These are phyloP conservation scores for Schizopygopsis malacanthus DNA, from an alignment of 2,797 vertebrate genomes.

Conservation along the genomic window DNA sequence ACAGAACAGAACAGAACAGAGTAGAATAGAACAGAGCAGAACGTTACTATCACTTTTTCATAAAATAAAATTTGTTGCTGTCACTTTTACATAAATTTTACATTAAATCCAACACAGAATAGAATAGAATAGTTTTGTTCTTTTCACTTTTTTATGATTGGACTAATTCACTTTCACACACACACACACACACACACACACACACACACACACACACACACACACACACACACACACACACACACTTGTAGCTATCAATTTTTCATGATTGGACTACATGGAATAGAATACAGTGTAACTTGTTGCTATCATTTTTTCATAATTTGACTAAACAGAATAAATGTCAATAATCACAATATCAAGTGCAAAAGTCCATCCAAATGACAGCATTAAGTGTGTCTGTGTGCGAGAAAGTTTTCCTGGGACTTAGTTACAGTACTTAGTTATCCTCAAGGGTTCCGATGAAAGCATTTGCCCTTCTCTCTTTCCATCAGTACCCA, in stretches of 20 bases:
- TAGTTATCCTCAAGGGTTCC: conserved; percentile 6
- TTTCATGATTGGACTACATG: background rate
- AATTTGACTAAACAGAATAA: background rate
- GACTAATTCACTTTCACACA: too few species aligned
- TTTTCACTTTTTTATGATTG: background rate
- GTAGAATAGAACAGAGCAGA: background rate
- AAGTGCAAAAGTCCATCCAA: background rate
- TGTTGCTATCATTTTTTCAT: background rate
- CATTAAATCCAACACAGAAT: background rate
- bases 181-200: too few species aligned
- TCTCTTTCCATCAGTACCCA: background rate
- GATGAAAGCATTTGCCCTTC: background rate
- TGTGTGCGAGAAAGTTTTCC: conserved; percentile 12
- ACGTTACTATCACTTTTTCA: background rate
- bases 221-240: too few species aligned
- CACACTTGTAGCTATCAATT: background rate
- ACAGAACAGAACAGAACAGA: background rate
- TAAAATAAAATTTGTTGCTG: too few species aligned
- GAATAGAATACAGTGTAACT: background rate
- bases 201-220: too few species aligned
- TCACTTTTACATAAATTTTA: too few species aligned
- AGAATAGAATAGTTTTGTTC: background rate
- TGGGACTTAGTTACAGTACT: background rate
- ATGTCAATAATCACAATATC: conserved; percentile 53
- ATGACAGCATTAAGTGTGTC: background rate